Evolutionary conservation across 2,113 vertebrate genomes (phyloP).

Genomic region (Montifringilla adamsi): DNA sequence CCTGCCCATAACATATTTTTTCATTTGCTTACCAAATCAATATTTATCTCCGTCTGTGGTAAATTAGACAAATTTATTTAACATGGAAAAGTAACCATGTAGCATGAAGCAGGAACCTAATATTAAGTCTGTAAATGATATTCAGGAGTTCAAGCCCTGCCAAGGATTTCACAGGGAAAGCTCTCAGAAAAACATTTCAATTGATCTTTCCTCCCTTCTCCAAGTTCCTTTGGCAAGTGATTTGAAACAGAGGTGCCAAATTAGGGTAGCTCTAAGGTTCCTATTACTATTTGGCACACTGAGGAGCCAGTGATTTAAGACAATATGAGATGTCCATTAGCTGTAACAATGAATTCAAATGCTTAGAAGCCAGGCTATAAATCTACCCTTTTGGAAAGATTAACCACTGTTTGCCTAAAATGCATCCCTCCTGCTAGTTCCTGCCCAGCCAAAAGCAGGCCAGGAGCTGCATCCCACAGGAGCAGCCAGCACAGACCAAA

Average conservation of each 20-base stretch:
- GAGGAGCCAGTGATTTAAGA: conserved; percentile 66
- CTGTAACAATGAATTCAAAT: conserved; percentile 54
- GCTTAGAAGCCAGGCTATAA: conserved; percentile 11
- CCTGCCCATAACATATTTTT: neutral
- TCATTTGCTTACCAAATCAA: conserved; percentile 15
- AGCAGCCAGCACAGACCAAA: neutral
- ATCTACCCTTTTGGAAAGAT: conserved; percentile 22
- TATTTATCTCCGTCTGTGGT: neutral
- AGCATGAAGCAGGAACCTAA: neutral
- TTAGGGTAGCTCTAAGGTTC: conserved; percentile 61
- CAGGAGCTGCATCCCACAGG: neutral
- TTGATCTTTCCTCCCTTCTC: conserved; percentile 16
- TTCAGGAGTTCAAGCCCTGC: neutral
- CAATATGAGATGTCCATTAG: conserved; percentile 68
- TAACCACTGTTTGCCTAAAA: conserved; percentile 60
- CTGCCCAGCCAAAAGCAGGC: neutral
- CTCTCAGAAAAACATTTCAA: conserved; percentile 59
- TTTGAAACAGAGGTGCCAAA: conserved; percentile 61
- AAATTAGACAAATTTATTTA: neutral
- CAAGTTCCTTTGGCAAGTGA: conserved; percentile 47
- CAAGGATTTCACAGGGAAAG: conserved; percentile 22
- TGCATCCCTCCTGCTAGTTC: neutral
- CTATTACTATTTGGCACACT: conserved; percentile 59
- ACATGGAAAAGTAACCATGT: neutral
- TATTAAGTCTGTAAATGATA: neutral